A percentile compares a stretch with the other conserved stretches of the same genome.
Evolutionary conservation across 1,140 invertebrate genomes (phyloP).

Genomic region (Myzus persicae): DNA sequence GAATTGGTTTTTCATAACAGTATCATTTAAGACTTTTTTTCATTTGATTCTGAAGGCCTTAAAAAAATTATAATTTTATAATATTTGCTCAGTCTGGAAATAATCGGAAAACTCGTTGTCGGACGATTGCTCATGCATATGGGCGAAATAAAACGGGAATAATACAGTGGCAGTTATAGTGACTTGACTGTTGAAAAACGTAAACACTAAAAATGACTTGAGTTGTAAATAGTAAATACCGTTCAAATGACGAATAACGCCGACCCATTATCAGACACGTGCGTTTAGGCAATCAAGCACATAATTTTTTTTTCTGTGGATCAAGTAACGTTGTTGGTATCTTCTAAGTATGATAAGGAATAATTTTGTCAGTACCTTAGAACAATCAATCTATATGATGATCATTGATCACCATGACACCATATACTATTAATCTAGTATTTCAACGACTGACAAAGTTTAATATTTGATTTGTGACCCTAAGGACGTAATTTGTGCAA

Average conservation of each 20-base stretch:
- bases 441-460: no score
- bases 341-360: constrained; percentile 28
- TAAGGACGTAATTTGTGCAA: background rate
- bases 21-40: background rate
- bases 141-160: background rate
- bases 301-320: background rate
- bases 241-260: background rate
- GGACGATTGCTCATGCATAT: background rate
- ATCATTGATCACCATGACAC: no score
- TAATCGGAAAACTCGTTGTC: background rate
- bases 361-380: background rate
- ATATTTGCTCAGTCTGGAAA: background rate
- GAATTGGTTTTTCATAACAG: background rate
- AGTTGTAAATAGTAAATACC: background rate
- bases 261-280: background rate
- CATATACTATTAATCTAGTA: no score
- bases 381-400: background rate
- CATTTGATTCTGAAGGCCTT: background rate
- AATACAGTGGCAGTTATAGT: background rate
- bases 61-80: background rate
- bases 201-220: background rate
- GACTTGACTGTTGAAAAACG: background rate
- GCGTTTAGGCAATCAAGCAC: background rate
- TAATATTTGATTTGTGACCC: background rate
- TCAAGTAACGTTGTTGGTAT: constrained; percentile 16